Conservation (phyloP, 2,888 invertebrate genomes). For the Uloborus plumipes region DNA sequence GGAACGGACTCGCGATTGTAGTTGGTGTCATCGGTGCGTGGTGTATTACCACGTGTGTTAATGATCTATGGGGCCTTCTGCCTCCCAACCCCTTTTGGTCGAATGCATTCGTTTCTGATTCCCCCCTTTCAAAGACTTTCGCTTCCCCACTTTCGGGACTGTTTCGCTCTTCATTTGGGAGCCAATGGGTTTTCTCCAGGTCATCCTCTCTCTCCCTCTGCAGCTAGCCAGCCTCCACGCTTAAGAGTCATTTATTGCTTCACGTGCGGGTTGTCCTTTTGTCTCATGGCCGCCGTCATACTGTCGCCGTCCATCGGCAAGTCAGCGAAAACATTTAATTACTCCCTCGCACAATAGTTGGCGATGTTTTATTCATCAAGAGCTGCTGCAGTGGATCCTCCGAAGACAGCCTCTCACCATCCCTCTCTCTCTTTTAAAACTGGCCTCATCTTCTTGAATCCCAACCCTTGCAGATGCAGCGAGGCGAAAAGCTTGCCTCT, state of each 20-base stretch:
- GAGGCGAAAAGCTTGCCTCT: conserved; percentile 25
- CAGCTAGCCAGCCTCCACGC: conserved; percentile 25
- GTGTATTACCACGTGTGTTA: conserved; percentile 59
- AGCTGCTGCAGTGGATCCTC: not conserved
- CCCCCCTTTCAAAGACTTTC: not conserved
- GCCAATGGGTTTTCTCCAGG: conserved; percentile 45
- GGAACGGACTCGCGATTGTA: conserved; percentile 52
- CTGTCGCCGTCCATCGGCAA: conserved; percentile 60
- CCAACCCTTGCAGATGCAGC: conserved; percentile 8
- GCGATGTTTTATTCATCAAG: conserved; percentile 62
- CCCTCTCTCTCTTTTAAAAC: conserved; percentile 20
- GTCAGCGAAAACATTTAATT: conserved; percentile 65
- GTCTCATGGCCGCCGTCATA: conserved; percentile 53
- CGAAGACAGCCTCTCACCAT: conserved; percentile 6
- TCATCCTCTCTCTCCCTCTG: conserved; percentile 25
- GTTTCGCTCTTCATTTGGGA: conserved; percentile 26
- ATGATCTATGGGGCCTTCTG: conserved; percentile 54
- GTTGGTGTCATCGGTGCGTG: conserved; percentile 55
- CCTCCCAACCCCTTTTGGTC: conserved; percentile 1
- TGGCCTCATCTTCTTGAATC: conserved; percentile 3
- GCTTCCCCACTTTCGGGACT: not conserved
- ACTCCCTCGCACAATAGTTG: conserved; percentile 58
- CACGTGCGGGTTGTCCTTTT: conserved; percentile 59
- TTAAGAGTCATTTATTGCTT: conserved; percentile 58
- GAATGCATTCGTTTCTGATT: conserved; percentile 40